Base-by-base conservation (phyloP, 2,113 vertebrate genomes). In the Lagenorhynchus albirostris region DNA sequence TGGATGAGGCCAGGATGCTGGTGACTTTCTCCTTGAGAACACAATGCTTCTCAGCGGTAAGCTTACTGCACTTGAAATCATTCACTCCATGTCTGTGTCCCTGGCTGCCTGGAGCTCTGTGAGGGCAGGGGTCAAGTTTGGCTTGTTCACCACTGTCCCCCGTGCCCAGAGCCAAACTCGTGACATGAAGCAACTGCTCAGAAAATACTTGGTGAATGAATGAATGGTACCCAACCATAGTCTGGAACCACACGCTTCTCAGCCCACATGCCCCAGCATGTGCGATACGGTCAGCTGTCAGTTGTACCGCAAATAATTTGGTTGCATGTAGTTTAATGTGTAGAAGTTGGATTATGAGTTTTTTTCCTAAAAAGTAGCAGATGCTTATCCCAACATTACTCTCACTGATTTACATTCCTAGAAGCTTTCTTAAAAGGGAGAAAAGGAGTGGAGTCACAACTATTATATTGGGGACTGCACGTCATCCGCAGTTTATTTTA, bases 331-430 rank as follows among this genome's bases (percentile, higher is more conserved):
- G 21, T 80, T 68, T 85, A 80, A 85, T 26, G 33, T 84, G 2
- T 44, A 31, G n/a, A 93, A 88, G 20, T 47, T 92, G 47, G 26
- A 85, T 68, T 89, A 36, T 33, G 55, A 70, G 63, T 94, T 53
- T 74, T 41, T 41, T 85, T 77, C 53, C 68, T 89, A 9, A 94
- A 93, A 90, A 81, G 38, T 88, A 91, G 55, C 63, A 79, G 33
- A 76, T 73, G 73, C 73, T 80, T 92, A 47, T 53, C 83, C 91
- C 31, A 23, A 17, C 67, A 38, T 77, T 89, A 55, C 65, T 94
- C 84, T 65, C 29, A 53, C 83, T 77, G n/a, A 70, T 96, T 88
- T 74, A 83, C 92, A 79, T 91, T 91, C 92, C 89, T 91, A 74
- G 89, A 95, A 58, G n/a, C n/a, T 60, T 82, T 86, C 87, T 71